Base-by-base conservation (phyloP, 2,797 vertebrate genomes). In the Typhlichthys eigenmanni region DNA sequence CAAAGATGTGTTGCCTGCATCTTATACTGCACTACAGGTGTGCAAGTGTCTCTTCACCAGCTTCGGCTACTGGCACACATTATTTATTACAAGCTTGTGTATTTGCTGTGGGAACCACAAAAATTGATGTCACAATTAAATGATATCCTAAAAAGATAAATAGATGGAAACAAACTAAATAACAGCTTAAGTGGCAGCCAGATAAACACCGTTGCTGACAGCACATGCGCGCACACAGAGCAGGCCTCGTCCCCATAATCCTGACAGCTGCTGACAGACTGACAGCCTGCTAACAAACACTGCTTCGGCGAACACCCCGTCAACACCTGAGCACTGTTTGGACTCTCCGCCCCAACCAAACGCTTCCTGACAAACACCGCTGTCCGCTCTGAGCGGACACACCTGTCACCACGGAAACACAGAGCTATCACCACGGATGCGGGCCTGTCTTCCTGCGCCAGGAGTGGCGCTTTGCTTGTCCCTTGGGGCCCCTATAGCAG, bases 341-440 rank as follows among this genome's bases (percentile, higher is more conserved):
- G 81, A 81, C 83, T 78, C 78, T 50, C 77, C 68, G 43, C 62
- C 72, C 71, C 66, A 55, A 77, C 68, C 68, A 78, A 87, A 83
- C 80, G 76, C 81, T 86, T 88, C 84, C 88, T 85, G 86, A 88
- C 83, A 88, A 89, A 90, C 82, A 87, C 47, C 1, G 60, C 58
- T 5, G 68, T 78, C 88, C 59, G 69, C 76, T 87, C 73, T 43
- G 71, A 88, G 84, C 75, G 80, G 85, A 86, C 87, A 86, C 86
- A 87, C 85, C 87, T 88, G 89, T 90, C 89, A 88, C 85, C 81
- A 75, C 64, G 49, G 76, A 82, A 79, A 86, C 82, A 85, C 77
- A 75, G 57, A 84, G 77, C 79, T 76, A 58, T 87, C 86, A 83
- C 81, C 80, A 81, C 73, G 84, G 85, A 86, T 77, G 85, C 76